Conservation (phyloP, 1,140 invertebrate genomes). For the Drosophila lacteicornis region DNA sequence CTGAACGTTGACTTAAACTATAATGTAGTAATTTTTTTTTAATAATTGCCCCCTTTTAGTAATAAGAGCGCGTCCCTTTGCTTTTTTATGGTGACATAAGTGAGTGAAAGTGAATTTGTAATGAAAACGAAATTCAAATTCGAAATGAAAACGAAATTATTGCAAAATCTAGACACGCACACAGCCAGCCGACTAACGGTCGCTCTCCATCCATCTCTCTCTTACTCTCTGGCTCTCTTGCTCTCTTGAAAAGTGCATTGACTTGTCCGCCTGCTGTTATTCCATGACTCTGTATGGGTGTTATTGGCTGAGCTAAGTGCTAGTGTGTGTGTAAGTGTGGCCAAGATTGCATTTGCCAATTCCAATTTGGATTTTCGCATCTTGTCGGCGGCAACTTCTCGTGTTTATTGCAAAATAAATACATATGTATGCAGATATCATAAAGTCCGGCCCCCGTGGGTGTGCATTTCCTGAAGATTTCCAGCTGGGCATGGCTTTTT, state of each 20-base stretch:
- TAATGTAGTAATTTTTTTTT: no score
- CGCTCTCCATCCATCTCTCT: constrained; percentile 5
- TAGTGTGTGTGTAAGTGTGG: constrained; percentile 34
- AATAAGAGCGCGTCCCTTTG: constrained; percentile 14
- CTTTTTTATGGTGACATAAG: constrained; percentile 71
- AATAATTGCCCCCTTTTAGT: not conserved
- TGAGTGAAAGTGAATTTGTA: constrained; percentile 80
- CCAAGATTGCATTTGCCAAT: constrained; percentile 64
- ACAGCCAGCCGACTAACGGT: constrained; percentile 34
- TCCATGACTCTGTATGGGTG: constrained; percentile 17
- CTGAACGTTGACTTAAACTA: no score
- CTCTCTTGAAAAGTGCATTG: constrained; percentile 66
- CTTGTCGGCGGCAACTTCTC: constrained; percentile 17
- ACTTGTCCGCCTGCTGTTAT: constrained; percentile 40
- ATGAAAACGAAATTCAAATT: constrained; percentile 76
- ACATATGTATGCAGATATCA: constrained; percentile 44
- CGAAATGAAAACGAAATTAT: constrained; percentile 79
- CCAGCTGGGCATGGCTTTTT: not conserved
- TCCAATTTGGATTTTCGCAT: constrained; percentile 56
- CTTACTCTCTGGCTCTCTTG: constrained; percentile 17
- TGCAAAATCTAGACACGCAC: constrained; percentile 77
- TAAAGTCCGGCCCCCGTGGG: constrained; percentile 8
- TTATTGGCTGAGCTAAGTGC: constrained; percentile 2
- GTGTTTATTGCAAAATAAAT: constrained; percentile 47
- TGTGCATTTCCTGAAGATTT: constrained; percentile 11